Conservation (phyloP, 2,888 invertebrate genomes). For the Microdon myrmicae region DNA sequence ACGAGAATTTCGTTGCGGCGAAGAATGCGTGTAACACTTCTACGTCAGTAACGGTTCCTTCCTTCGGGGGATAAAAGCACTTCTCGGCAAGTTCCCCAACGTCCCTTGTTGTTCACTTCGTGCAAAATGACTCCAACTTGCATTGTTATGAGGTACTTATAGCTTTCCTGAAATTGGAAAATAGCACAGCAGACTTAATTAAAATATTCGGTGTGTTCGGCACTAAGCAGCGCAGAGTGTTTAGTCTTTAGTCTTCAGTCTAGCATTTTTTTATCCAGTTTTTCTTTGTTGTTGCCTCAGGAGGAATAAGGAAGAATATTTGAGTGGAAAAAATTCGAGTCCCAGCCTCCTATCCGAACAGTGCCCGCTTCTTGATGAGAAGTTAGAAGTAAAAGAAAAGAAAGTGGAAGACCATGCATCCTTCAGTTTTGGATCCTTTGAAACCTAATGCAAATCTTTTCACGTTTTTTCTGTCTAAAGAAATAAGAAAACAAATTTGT, state of each 20-base stretch:
- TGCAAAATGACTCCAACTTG: slow-evolving; percentile 4
- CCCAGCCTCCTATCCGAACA: slow-evolving; percentile 7
- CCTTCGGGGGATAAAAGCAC: neutral
- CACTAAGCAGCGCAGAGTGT: neutral
- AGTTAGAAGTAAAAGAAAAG: slow-evolving; percentile 27
- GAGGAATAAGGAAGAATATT: slow-evolving; percentile 28
- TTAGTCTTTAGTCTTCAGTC: slow-evolving; percentile 4
- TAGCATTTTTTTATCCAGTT: slow-evolving; percentile 11
- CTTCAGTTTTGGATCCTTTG: neutral
- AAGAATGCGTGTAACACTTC: slow-evolving; percentile 40
- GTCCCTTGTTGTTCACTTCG: slow-evolving; percentile 2
- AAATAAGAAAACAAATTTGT: slow-evolving; percentile 11
- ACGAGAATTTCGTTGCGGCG: slow-evolving; percentile 20
- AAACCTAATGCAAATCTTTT: slow-evolving; percentile 30
- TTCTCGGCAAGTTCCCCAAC: too few relatives aligned
- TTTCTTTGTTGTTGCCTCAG: neutral
- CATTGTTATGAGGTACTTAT: slow-evolving; percentile 22
- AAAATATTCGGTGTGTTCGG: slow-evolving; percentile 38
- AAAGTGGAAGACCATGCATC: slow-evolving; percentile 10
- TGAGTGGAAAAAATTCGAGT: slow-evolving; percentile 27
- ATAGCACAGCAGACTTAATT: slow-evolving; percentile 45
- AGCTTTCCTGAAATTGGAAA: slow-evolving; percentile 34
- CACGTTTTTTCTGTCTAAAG: slow-evolving; percentile 36
- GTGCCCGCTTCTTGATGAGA: slow-evolving; percentile 10
- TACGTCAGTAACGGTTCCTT: slow-evolving; percentile 20